Evolutionary conservation across 1,140 invertebrate genomes (phyloP).

Genomic region (Pseudomyrmex concolor): DNA sequence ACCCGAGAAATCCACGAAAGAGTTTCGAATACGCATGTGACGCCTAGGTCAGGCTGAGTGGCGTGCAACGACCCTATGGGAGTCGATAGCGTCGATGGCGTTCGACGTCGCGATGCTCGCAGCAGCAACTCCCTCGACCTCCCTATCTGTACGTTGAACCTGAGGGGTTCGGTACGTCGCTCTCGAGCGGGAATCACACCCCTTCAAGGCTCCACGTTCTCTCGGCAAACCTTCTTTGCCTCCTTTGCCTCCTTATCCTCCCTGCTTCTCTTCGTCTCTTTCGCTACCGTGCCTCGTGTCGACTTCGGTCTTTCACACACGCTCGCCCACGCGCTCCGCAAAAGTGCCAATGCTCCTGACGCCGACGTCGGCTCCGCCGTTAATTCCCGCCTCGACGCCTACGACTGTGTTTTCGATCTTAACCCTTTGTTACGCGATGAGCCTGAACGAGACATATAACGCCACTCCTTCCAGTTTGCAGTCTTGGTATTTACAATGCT

Average conservation of each 20-base stretch:
- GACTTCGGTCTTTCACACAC: slow-evolving; percentile 33
- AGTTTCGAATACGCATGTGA: slow-evolving; percentile 41
- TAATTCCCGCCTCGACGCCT: slow-evolving; percentile 50
- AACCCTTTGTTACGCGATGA: slow-evolving; percentile 50
- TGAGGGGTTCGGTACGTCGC: slow-evolving; percentile 61
- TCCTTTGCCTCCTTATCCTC: slow-evolving; percentile 14
- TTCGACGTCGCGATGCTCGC: slow-evolving; percentile 55
- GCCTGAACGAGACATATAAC: slow-evolving; percentile 16
- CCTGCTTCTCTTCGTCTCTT: background rate
- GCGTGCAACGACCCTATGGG: slow-evolving; percentile 50
- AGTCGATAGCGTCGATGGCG: slow-evolving; percentile 51
- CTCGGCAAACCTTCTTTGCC: slow-evolving; percentile 52
- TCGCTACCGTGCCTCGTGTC: slow-evolving; percentile 24
- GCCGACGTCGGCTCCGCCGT: slow-evolving; percentile 25
- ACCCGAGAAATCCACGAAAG: background rate
- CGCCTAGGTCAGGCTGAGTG: slow-evolving; percentile 42
- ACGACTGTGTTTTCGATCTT: slow-evolving; percentile 45
- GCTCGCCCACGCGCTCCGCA: slow-evolving; percentile 40
- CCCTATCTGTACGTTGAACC: slow-evolving; percentile 63
- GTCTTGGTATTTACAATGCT: slow-evolving; percentile 34
- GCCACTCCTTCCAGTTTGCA: slow-evolving; percentile 13
- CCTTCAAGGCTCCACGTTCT: slow-evolving; percentile 54
- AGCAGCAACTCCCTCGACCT: slow-evolving; percentile 46
- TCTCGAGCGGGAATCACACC: slow-evolving; percentile 55
- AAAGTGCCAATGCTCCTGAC: slow-evolving; percentile 56